Conservation (phyloP, 2,888 invertebrate species). For the Campoplex nolae region DNA sequence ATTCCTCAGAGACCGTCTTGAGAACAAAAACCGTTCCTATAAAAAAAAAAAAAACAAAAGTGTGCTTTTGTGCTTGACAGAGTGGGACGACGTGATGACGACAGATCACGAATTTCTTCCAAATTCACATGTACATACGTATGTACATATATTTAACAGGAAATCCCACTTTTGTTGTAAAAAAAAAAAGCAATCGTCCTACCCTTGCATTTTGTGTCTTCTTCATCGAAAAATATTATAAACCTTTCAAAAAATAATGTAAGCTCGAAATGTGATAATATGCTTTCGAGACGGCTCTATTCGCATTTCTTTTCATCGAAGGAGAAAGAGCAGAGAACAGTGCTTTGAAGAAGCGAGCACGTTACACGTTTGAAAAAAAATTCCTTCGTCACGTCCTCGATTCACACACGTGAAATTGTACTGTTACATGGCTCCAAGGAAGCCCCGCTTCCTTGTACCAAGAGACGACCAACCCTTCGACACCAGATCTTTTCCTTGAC, state of each 20-base stretch:
- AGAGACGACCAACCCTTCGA: conserved; percentile 74
- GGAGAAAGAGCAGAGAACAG: conserved; percentile 4
- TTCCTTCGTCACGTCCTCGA: conserved; percentile 56
- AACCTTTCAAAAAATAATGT: conserved; percentile 34
- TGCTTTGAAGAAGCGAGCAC: conserved; percentile 28
- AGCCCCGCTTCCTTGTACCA: conserved; percentile 75
- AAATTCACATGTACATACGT: neutral
- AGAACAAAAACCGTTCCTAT: neutral
- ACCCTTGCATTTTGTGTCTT: conserved; percentile 8
- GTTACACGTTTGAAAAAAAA: conserved; percentile 57
- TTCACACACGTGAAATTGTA: neutral
- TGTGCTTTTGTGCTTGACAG: neutral
- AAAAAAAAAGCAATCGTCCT: neutral
- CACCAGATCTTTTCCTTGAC: conserved; percentile 79
- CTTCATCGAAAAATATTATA: conserved; percentile 47
- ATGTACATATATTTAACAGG: neutral
- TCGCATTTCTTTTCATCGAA: conserved; percentile 54
- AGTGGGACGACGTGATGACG: neutral
- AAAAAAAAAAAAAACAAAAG: too few relatives aligned
- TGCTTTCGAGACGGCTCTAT: conserved; percentile 41
- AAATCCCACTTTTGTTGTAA: neutral
- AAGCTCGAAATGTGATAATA: conserved; percentile 63
- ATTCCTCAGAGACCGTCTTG: neutral
- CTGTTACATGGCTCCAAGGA: conserved; percentile 68
- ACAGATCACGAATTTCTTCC: neutral